These are phyloP conservation scores for Ylistrum balloti DNA, from an alignment of 1,140 invertebrate species.

Conservation along the genomic window DNA sequence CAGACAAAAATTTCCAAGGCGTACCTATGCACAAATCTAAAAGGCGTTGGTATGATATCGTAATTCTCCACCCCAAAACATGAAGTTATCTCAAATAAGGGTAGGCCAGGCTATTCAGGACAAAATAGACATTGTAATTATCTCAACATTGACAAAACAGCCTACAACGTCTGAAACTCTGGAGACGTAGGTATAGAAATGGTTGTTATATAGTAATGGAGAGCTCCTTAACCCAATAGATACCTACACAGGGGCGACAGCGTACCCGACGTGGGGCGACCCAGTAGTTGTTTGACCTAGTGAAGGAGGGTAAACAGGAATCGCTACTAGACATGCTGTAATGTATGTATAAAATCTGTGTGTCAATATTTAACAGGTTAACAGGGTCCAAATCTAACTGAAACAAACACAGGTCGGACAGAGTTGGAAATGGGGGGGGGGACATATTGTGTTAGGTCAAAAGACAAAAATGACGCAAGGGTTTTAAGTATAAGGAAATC, in stretches of 20 bases:
- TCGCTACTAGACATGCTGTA: slow-evolving; percentile 34
- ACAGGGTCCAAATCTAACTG: background rate
- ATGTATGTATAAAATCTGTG: background rate
- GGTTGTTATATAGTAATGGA: background rate
- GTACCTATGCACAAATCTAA: slow-evolving; percentile 7
- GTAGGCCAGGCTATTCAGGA: background rate
- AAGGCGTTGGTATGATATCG: slow-evolving; percentile 18
- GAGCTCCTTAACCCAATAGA: background rate
- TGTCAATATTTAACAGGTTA: slow-evolving; percentile 11
- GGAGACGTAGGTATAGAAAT: background rate
- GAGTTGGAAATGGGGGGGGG: too few relatives aligned
- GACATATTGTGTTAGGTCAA: too few relatives aligned
- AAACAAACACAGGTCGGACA: background rate
- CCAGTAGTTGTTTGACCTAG: background rate
- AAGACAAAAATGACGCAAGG: too few relatives aligned
- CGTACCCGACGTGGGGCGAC: background rate
- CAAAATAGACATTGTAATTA: background rate
- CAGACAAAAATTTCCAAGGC: slow-evolving; percentile 30
- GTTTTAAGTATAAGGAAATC: too few relatives aligned
- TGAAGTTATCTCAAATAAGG: slow-evolving; percentile 28
- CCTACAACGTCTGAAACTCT: background rate
- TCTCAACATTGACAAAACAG: slow-evolving; percentile 34
- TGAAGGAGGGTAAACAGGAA: background rate
- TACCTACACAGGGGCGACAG: background rate
- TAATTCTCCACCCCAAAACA: slow-evolving; percentile 32